Base-by-base conservation (phyloP, 2,113 vertebrate genomes). In the Scalopus aquaticus region DNA sequence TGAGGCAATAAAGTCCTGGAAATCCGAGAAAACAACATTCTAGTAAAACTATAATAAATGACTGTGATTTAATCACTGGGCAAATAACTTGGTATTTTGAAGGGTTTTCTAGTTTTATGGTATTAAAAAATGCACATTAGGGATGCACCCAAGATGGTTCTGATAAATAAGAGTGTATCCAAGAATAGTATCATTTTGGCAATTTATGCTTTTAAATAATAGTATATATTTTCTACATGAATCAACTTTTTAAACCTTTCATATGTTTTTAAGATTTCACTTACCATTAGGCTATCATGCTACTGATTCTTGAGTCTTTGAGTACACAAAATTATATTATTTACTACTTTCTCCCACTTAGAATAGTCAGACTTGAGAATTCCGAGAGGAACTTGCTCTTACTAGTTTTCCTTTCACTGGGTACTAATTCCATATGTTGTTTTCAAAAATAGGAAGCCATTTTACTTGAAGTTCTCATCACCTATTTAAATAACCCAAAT, bases 151-250 rank as follows among this genome's bases (percentile, higher is more conserved):
- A 73, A 94, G 94, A 96, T 90, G 88, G 17, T 90, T 98, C 96
- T 96, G 88, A 96, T 76, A 74, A 91, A 62, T 26, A 62, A 98
- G 90, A 95, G 37, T 67, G n/a, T 93, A 96, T 94, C 56, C 11
- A 90, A 90, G 80, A 95, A 94, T 82, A 94, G 90, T 96, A 94
- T 97, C 97, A 97, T 98, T 98, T 97, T 96, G 96, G 97, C 97
- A 98, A 98, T 98, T 98, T 97, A 92, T 92, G 97, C 96, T 98
- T 98, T 98, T 97, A 98, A 98, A 98, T 98, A 98, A 98, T 95
- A 96, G 82, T 91, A 81, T 97, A 97, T 98, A 97, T 98, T 98
- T 98, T 97, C 98, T 97, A 92, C 56, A 19, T 60, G 96, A 96
- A 98, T 96, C 97, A 96, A 94, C 95, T 97, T 98, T 97, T 97